Conservation (phyloP, 1,140 invertebrate species). For the Apocrypta bakeri region DNA sequence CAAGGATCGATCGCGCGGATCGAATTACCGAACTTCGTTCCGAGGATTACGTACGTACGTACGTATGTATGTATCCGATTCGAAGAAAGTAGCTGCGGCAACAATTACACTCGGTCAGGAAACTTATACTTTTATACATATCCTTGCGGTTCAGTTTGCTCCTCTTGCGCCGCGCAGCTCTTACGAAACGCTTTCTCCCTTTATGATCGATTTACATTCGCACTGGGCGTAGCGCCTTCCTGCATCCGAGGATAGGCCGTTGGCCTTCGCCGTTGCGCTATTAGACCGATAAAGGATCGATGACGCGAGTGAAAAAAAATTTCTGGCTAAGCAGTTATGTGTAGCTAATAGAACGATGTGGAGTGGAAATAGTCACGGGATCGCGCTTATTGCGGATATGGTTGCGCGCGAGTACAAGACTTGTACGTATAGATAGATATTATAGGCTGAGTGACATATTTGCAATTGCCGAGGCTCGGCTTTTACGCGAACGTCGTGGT, state of each 20-base stretch:
- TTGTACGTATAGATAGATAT: too few relatives aligned
- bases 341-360: too few relatives aligned
- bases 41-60: not conserved
- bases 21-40: conserved; percentile 3
- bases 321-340: too few relatives aligned
- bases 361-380: too few relatives aligned
- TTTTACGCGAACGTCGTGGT: not conserved
- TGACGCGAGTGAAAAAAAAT: conserved; percentile 46
- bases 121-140: not conserved
- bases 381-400: too few relatives aligned
- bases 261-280: not conserved
- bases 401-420: too few relatives aligned
- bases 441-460: too few relatives aligned
- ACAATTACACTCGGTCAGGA: not conserved
- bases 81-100: conserved; percentile 24
- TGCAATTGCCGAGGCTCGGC: too few relatives aligned
- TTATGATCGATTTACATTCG: conserved; percentile 59
- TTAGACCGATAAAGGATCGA: conserved; percentile 41
- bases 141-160: conserved; percentile 48
- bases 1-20: conserved; percentile 15
- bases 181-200: conserved; percentile 69
- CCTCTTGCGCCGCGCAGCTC: conserved; percentile 27
- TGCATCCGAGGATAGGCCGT: conserved; percentile 44
- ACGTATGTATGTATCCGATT: not conserved
- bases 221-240: not conserved